A percentile compares a stretch with the other conserved stretches of the same genome.
phyloP scores from a whole-genome alignment of 2,113 vertebrate genomes.

The Natator depressus region DNA sequence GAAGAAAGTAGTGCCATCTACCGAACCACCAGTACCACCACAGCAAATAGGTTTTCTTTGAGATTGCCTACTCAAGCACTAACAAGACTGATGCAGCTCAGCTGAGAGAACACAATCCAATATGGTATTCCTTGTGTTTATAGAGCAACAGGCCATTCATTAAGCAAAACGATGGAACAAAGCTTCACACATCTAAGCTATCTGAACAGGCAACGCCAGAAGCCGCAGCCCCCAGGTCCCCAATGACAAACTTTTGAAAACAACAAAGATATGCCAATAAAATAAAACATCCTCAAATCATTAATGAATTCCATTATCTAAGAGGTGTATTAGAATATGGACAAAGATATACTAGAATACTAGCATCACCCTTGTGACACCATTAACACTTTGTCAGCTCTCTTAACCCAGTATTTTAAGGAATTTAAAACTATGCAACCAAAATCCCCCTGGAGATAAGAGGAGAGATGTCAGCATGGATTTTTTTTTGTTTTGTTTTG shows the following conservation, averaged over 20 bases:
- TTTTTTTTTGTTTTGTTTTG: constrained; percentile 40
- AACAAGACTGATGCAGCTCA: background rate
- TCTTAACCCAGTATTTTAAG: constrained; percentile 51
- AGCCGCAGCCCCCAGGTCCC: background rate
- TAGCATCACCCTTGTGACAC: background rate
- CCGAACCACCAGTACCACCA: background rate
- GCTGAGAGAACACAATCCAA: background rate
- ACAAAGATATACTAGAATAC: background rate
- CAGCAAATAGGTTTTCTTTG: background rate
- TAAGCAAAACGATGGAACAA: background rate
- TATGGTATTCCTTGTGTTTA: background rate
- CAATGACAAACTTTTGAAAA: background rate
- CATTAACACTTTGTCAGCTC: constrained; percentile 45
- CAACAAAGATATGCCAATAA: background rate
- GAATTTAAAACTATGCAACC: constrained; percentile 16
- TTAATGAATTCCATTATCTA: background rate
- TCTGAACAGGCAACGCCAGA: background rate
- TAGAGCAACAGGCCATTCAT: background rate
- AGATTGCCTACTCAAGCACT: background rate
- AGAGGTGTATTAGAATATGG: background rate
- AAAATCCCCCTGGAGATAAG: constrained; percentile 23
- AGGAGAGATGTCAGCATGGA: background rate
- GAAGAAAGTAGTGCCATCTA: background rate
- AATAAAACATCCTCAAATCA: background rate
- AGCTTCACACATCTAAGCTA: background rate